Conservation (phyloP, 1,140 invertebrate genomes). For the Drosophila bipectinata region DNA sequence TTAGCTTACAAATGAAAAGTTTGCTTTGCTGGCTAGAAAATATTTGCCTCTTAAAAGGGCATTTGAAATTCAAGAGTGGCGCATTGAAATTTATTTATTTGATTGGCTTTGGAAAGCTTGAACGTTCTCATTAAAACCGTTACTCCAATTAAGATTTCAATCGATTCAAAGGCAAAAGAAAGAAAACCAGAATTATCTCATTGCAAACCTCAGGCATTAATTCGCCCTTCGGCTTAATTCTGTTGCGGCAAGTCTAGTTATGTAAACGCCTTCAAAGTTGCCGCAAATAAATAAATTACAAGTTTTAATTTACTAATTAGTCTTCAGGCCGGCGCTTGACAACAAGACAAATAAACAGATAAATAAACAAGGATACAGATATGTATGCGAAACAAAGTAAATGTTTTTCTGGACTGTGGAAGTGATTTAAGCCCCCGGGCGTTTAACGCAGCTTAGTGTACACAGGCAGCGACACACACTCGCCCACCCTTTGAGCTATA, state of each 20-base stretch:
- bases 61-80: background rate
- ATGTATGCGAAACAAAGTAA: constrained; percentile 19
- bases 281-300: constrained; percentile 50
- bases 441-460: constrained; percentile 31
- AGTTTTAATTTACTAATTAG: constrained; percentile 53
- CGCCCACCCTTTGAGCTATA: constrained; percentile 22
- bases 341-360: constrained; percentile 41
- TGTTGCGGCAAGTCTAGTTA: constrained; percentile 33
- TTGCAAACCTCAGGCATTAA: constrained; percentile 8
- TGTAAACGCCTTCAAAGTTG: constrained; percentile 29
- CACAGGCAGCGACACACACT: background rate
- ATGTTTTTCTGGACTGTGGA: constrained; percentile 27
- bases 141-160: background rate
- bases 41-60: background rate
- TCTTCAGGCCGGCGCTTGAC: constrained; percentile 29
- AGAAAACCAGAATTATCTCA: constrained; percentile 24
- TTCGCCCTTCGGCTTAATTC: constrained; percentile 6
- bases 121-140: constrained; percentile 7
- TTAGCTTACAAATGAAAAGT: background rate
- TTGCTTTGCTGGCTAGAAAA: background rate
- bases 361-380: constrained; percentile 11
- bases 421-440: constrained; percentile 39
- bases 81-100: background rate
- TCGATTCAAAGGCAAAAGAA: constrained; percentile 10
- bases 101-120: background rate